Evolutionary conservation across 2,113 vertebrate genomes (phyloP).

Genomic region (Salvelinus namaycush): DNA sequence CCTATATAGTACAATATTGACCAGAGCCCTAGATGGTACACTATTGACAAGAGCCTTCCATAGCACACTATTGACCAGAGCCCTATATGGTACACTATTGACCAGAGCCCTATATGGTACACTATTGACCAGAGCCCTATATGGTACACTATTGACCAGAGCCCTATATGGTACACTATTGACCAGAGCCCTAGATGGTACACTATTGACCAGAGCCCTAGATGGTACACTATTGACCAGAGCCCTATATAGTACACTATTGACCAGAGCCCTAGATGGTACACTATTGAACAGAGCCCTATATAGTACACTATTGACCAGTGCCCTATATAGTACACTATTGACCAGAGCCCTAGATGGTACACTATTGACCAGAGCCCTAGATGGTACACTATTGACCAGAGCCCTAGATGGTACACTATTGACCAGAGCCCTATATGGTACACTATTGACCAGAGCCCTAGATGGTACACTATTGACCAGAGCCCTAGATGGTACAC

Average conservation of each 20-base stretch:
- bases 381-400: not conserved
- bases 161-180: not conserved
- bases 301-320: not conserved
- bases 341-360: not conserved
- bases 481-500: not conserved
- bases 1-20: not conserved
- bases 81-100: not conserved
- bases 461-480: too few relatives aligned
- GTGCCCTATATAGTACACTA: not conserved
- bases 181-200: too few relatives aligned
- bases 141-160: not conserved
- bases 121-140: too few relatives aligned
- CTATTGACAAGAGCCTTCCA: not conserved
- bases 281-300: not conserved
- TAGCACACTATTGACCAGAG: not conserved
- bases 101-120: too few relatives aligned
- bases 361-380: not conserved
- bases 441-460: too few relatives aligned
- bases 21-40: too few relatives aligned
- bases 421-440: not conserved
- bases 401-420: not conserved
- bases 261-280: too few relatives aligned
- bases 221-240: not conserved
- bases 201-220: not conserved
- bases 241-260: not conserved